These are phyloP conservation scores for Mesocentrotus franciscanus DNA, from an alignment of 53 echinoderm and acorn worm species.

Conservation along the genomic window DNA sequence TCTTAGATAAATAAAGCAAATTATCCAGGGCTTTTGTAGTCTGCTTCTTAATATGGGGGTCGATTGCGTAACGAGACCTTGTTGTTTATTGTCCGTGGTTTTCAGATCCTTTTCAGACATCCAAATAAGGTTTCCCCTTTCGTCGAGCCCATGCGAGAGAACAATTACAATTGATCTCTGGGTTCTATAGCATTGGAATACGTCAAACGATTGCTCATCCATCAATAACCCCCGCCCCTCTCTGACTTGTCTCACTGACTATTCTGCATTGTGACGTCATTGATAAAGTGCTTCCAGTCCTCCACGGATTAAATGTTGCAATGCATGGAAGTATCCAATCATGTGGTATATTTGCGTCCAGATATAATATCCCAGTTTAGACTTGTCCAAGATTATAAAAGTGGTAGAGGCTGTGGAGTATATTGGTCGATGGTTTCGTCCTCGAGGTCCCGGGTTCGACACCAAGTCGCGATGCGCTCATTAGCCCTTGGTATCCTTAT, in stretches of 20 bases:
- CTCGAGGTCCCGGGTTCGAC: no score
- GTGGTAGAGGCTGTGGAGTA: no score
- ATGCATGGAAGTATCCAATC: no score
- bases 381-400: no score
- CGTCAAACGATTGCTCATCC: not conserved
- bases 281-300: not conserved
- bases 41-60: not conserved
- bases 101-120: not conserved
- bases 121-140: not conserved
- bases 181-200: not conserved
- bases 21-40: not conserved
- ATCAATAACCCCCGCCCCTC: not conserved
- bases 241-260: not conserved
- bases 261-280: not conserved
- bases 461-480: no score
- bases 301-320: not conserved
- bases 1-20: not conserved
- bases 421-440: no score
- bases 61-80: constrained; percentile 5
- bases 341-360: no score
- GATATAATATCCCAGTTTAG: no score
- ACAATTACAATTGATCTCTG: not conserved
- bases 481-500: no score
- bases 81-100: not conserved
- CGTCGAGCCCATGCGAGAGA: not conserved